A percentile compares a stretch with the other conserved stretches of the same genome.
Evolutionary conservation across 2,113 vertebrate genomes (phyloP).

Genomic region (Dicentrarchus labrax): DNA sequence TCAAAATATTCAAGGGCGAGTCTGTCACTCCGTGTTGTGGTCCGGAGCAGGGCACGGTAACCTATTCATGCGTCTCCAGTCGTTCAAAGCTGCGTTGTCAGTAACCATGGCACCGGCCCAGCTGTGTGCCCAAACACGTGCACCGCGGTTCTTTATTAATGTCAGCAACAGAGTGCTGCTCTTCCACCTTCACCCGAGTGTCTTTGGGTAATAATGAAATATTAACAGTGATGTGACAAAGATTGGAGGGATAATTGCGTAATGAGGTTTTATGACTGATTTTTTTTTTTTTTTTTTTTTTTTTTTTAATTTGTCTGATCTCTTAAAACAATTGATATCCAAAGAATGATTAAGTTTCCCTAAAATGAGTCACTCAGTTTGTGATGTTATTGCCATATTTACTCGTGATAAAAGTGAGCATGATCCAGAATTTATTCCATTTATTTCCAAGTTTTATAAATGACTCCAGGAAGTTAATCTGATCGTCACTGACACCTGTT

Average conservation of each 20-base stretch:
- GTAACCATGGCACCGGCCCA: conserved; percentile 83
- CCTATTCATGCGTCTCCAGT: conserved; percentile 53
- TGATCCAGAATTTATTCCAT: neutral
- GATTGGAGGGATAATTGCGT: neutral
- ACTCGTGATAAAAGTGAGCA: neutral
- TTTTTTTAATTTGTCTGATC: neutral
- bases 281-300: too few relatives aligned
- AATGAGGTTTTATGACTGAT: neutral
- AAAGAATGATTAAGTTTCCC: neutral
- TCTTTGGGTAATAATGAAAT: neutral
- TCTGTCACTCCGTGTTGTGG: conserved; percentile 16
- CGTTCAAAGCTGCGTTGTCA: conserved; percentile 65
- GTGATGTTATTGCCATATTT: neutral
- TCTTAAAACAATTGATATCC: neutral
- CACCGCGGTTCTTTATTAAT: conserved; percentile 55
- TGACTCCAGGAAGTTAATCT: neutral
- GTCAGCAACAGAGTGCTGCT: conserved; percentile 22
- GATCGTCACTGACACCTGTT: conserved; percentile 54
- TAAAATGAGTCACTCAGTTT: neutral
- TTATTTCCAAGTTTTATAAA: conserved; percentile 1
- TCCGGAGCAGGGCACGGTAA: conserved; percentile 40
- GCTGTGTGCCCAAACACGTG: conserved; percentile 82
- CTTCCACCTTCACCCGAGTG: neutral
- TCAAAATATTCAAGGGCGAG: neutral
- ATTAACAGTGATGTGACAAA: neutral